Percentiles rank a stretch among this genome's conserved stretches.
phyloP scores from a whole-genome alignment of 2,113 vertebrate genomes.

The Ariopsis seemanni region DNA sequence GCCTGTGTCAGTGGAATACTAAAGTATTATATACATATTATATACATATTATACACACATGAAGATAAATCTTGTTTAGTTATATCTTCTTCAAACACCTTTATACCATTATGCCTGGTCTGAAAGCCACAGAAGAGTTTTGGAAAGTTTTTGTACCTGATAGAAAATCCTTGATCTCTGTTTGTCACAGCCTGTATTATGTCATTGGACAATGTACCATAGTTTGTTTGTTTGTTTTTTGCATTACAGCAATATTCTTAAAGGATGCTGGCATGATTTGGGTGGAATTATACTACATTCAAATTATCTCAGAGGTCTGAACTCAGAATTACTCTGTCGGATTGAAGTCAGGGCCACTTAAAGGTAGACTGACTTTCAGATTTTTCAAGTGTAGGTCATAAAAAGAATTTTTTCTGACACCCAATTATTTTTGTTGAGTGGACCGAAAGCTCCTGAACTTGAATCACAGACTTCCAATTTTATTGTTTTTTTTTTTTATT shows the following conservation, averaged over 20 bases:
- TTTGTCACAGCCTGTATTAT: background rate
- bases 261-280: background rate
- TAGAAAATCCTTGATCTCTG: background rate
- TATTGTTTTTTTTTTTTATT: no score
- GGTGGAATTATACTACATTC: background rate
- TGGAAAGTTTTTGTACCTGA: background rate
- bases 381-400: no score
- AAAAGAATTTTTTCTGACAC: no score
- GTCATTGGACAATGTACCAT: background rate
- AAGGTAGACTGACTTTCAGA: no score
- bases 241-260: background rate
- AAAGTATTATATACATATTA: background rate
- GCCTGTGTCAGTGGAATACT: background rate
- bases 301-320: background rate
- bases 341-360: background rate
- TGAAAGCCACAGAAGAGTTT: background rate
- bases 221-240: background rate
- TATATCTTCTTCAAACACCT: background rate
- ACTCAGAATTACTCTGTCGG: background rate
- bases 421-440: no score
- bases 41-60: background rate
- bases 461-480: no score
- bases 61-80: background rate
- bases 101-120: background rate
- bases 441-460: no score